Base-by-base conservation (phyloP, 2,888 invertebrate species). In the Metellina segmentata region DNA sequence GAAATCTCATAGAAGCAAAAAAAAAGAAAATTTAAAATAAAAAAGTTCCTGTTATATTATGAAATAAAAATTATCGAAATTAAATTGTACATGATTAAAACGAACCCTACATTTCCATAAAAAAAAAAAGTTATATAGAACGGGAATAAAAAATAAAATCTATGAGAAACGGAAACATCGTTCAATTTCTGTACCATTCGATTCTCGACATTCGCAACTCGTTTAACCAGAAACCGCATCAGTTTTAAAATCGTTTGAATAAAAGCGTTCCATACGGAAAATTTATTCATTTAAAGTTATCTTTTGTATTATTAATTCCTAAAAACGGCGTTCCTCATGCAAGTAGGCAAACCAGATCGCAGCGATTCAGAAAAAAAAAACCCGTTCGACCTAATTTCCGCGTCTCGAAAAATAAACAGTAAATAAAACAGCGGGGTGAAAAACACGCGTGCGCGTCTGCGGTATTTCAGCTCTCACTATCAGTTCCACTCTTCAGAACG, bases 341-440 rank as follows among this genome's bases (percentile, higher is more conserved):
- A 49, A 19, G 79, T 72, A 79, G 79, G 87, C 87, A 87, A 79
- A 79, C 87, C 87, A 79, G 87, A 79, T 86, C 77, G 70, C 49
- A 9, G n/a, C 20, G 4, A 20, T 16, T 8, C 7, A 70, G 77
- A 49, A 69, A 20, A n/a, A 75, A 71, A 69, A 79, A 87, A 79
- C 87, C 71, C 79, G 79, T 71, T 87, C 79, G 87, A 87, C 87
- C 87, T 72, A 87, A 79, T 79, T 87, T 87, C 79, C 70, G n/a
- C 34, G 51, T 70, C 34, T 16, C 20, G 70, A 71, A 52, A 83
- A 83, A 74, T 52, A 49, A 71, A 71, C 16, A 83, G 79, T 19
- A 87, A 82, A 85, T 34, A 77, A 79, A 79, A 79, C 79, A 51
- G 53, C 51, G n/a, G 16, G 61, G 71, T 19, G 34, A 86, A 49